Base-by-base conservation (phyloP, 1,140 invertebrate species). In the Drosophila ohnishii region DNA sequence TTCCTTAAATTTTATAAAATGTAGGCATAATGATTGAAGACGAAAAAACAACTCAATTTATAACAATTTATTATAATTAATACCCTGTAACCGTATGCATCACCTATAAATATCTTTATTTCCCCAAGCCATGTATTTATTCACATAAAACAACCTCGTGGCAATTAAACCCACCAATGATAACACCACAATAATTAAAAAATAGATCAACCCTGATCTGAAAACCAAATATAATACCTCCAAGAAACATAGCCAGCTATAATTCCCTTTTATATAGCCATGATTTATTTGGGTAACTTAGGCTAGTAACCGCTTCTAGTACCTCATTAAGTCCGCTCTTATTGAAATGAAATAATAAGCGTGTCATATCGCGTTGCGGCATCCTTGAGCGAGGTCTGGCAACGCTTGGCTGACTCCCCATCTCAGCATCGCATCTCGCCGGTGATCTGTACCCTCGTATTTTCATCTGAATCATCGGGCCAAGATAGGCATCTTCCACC, bases 321-420 rank as follows among this genome's bases (percentile, higher is more conserved):
- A 53, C 5, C 65, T 66, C 47, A 69, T 69, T 66, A 69, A 44
- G 37, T 35, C 32, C 58, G 56, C 70, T 73, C 70, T 73, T 61
- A 72, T 73, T 73, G 67, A 51, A 73, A 72, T 50, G 56, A 61
- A 61, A 73, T 72, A 60, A 73, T 73, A 60, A 37, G 45, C 47
- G n/a, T 53, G 22, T 53, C 67, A 37, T 50, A 73, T 35, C 47
- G 50, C 35, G 40, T 74, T 67, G 32, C 50, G 65, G 82, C 75
- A 85, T 85, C 82, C 82, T 85, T 85, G 82, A 78, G 53, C 80
- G 78, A 45, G 76, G 71, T 75, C 70, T 72, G 61, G 71, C 44
- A 61, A 78, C 70, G 82, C 65, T 75, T 71, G 65, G 83, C 47
- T 81, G 77, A 50, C 11, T 53, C 13, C 25, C 6, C 56, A 63